A percentile compares a stretch with the other conserved stretches of the same genome.
These are phyloP conservation scores for Aphaenogaster floridana DNA, from an alignment of 1,140 invertebrate genomes.

Conservation along the genomic window DNA sequence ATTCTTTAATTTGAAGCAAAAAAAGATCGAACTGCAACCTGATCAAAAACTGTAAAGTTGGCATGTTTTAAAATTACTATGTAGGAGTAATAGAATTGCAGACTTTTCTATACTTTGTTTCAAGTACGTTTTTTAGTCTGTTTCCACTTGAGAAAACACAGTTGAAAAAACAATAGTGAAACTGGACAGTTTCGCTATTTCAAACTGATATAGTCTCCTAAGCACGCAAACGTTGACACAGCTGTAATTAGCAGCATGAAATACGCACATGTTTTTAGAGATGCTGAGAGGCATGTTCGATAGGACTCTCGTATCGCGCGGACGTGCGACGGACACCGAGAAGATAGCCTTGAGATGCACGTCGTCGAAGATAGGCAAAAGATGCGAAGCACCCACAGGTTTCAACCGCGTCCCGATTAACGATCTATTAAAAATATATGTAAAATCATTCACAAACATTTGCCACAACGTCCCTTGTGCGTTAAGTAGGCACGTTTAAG, in stretches of 20 bases:
- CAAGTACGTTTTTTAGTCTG: background rate
- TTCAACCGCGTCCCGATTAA: slow-evolving; percentile 89
- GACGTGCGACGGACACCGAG: slow-evolving; percentile 82
- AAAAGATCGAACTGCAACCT: background rate
- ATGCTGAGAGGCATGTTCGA: slow-evolving; percentile 83
- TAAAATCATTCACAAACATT: background rate
- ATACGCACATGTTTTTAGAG: slow-evolving; percentile 76
- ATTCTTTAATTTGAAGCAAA: background rate
- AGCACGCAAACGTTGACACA: slow-evolving; percentile 23
- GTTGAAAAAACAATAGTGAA: background rate
- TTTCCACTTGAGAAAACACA: background rate
- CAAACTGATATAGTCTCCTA: background rate
- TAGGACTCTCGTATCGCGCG: slow-evolving; percentile 77
- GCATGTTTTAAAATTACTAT: background rate
- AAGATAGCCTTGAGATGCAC: slow-evolving; percentile 88
- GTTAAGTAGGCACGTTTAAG: background rate
- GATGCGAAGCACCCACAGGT: slow-evolving; percentile 88
- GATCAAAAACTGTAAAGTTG: background rate
- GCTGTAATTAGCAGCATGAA: slow-evolving; percentile 36
- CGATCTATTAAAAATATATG: slow-evolving; percentile 83
- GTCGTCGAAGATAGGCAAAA: slow-evolving; percentile 92
- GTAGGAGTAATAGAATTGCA: background rate
- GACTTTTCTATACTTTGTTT: background rate
- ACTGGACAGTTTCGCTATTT: background rate
- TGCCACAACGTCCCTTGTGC: background rate